Conservation (phyloP, 2,888 invertebrate species). For the Erpobdella octoculata region DNA sequence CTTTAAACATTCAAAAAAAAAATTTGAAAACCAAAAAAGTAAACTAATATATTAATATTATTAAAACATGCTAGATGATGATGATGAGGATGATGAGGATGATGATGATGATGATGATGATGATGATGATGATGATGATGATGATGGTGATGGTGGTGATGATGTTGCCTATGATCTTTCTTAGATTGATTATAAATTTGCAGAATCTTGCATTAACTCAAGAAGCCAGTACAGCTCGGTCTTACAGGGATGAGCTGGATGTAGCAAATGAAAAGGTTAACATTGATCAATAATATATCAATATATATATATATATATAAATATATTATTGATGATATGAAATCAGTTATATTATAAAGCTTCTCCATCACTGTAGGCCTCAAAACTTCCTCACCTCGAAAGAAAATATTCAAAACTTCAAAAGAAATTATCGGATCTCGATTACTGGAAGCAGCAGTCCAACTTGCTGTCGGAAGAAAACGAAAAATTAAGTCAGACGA, state of each 20-base stretch:
- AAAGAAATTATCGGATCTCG: background rate
- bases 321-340: background rate
- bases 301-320: too few species aligned
- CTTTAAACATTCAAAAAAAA: too few species aligned
- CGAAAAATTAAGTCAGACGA: background rate
- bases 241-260: background rate
- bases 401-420: background rate
- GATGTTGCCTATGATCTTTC: too few species aligned
- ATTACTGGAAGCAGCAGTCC: constrained; percentile 5
- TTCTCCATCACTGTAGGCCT: background rate
- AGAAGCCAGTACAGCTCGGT: background rate
- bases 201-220: background rate
- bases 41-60: background rate
- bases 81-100: too few species aligned
- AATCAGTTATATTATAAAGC: background rate
- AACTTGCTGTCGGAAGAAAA: background rate
- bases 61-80: background rate
- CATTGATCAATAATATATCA: too few species aligned
- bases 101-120: too few species aligned
- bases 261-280: background rate
- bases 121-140: too few species aligned
- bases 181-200: too few species aligned
- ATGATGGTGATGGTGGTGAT: too few species aligned
- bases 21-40: background rate
- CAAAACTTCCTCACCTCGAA: background rate